phyloP scores from a whole-genome alignment of 2,797 vertebrate species.

The Rhynchonycteris naso region DNA sequence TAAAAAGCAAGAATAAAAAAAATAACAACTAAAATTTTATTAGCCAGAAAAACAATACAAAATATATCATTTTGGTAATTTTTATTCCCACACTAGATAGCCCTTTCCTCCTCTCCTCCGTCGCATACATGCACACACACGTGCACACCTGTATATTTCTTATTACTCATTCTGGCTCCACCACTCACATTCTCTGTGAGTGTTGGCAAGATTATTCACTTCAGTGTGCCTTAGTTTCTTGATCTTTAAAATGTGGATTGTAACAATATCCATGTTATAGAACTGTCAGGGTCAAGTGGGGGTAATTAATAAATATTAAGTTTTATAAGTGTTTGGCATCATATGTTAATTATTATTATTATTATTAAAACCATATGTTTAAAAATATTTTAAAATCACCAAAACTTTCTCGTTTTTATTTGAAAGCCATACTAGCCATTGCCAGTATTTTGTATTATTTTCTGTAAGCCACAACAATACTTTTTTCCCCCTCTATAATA shows the following conservation, averaged over 20 bases:
- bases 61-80: neutral
- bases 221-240: neutral
- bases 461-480: slow-evolving; percentile 24
- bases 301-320: neutral
- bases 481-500: slow-evolving; percentile 74
- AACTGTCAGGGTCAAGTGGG: neutral
- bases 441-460: slow-evolving; percentile 28
- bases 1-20: slow-evolving; percentile 17
- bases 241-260: neutral
- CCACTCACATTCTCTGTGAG: neutral
- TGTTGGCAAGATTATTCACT: neutral
- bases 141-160: neutral
- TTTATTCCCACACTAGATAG: neutral
- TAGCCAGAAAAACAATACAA: neutral
- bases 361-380: neutral
- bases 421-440: neutral
- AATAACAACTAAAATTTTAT: neutral
- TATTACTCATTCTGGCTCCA: neutral
- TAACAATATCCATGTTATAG: neutral
- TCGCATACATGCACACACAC: neutral
- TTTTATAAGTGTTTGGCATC: neutral
- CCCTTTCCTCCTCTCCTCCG: neutral
- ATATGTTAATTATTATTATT: neutral
- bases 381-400: slow-evolving; percentile 35
- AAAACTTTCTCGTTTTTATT: neutral